phyloP scores from a whole-genome alignment of 2,888 invertebrate species.

The Chrysotoxum bicinctum region DNA sequence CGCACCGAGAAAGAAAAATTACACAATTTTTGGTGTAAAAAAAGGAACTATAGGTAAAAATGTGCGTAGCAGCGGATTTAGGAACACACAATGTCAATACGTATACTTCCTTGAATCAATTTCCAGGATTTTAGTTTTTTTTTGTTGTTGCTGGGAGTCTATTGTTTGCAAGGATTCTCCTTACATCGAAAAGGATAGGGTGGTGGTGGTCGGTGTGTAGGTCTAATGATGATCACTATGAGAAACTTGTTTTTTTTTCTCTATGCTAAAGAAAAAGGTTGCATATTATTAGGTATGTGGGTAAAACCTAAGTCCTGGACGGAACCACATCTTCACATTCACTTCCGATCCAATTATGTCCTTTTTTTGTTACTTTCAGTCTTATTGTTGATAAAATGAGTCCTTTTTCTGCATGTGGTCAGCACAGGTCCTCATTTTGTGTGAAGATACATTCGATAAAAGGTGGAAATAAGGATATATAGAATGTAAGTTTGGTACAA shows the following conservation, averaged over 20 bases:
- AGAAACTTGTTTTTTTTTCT: conserved; percentile 9
- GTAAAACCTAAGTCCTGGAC: not conserved
- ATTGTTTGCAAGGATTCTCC: conserved; percentile 17
- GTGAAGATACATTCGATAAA: not conserved
- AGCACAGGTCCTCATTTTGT: conserved; percentile 4
- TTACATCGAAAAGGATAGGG: not conserved
- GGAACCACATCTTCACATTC: conserved; percentile 51
- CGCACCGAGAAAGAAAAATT: conserved; percentile 5
- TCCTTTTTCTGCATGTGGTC: conserved; percentile 22
- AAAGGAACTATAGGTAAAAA: not conserved
- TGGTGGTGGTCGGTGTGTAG: not conserved
- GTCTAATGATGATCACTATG: conserved; percentile 6
- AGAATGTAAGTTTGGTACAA: not conserved
- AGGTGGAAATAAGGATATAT: conserved; percentile 15
- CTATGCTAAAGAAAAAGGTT: conserved; percentile 2
- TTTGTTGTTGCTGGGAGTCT: not conserved
- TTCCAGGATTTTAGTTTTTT: conserved; percentile 7
- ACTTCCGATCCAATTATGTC: conserved; percentile 69
- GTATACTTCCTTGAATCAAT: not conserved
- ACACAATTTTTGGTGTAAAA: conserved; percentile 19
- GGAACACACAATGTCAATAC: not conserved
- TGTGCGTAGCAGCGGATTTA: not conserved
- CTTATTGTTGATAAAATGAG: not conserved
- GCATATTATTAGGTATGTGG: conserved; percentile 16
- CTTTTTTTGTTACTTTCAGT: conserved; percentile 11